phyloP scores from a whole-genome alignment of 1,140 invertebrate genomes.

The Drosophila ohnishii region DNA sequence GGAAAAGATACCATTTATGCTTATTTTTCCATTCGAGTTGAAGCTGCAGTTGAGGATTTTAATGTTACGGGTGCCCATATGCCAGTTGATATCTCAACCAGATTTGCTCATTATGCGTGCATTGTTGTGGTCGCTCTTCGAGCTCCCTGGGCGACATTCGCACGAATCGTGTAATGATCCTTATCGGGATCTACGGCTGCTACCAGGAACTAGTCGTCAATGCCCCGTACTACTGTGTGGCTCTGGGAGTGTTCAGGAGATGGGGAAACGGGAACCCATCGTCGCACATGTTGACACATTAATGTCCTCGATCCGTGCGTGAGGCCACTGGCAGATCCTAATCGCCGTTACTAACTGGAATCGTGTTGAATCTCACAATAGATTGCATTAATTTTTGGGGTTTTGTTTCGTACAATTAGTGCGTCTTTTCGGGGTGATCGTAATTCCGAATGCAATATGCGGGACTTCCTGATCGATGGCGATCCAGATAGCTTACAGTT shows the following conservation, averaged over 20 bases:
- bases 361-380: conserved; percentile 65
- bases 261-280: conserved; percentile 16
- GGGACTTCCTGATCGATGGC: conserved; percentile 55
- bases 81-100: conserved; percentile 45
- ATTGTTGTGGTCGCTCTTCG: conserved; percentile 60
- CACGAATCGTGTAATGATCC: conserved; percentile 66
- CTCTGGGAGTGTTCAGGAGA: neutral
- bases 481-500: conserved; percentile 45
- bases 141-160: conserved; percentile 62
- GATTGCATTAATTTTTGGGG: conserved; percentile 67
- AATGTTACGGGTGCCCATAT: conserved; percentile 51
- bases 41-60: conserved; percentile 37
- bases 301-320: conserved; percentile 69
- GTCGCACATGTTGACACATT: conserved; percentile 80
- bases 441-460: conserved; percentile 47
- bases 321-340: conserved; percentile 66
- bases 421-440: conserved; percentile 48
- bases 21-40: conserved; percentile 12
- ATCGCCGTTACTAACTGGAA: conserved; percentile 78
- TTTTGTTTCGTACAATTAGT: conserved; percentile 66
- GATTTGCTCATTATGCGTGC: conserved; percentile 72
- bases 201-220: conserved; percentile 74
- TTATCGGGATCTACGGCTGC: conserved; percentile 43
- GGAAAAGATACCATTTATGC: conserved; percentile 19
- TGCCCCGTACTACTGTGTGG: conserved; percentile 32